Conservation (phyloP, 1,140 invertebrate genomes). For the Drosophila varians region DNA sequence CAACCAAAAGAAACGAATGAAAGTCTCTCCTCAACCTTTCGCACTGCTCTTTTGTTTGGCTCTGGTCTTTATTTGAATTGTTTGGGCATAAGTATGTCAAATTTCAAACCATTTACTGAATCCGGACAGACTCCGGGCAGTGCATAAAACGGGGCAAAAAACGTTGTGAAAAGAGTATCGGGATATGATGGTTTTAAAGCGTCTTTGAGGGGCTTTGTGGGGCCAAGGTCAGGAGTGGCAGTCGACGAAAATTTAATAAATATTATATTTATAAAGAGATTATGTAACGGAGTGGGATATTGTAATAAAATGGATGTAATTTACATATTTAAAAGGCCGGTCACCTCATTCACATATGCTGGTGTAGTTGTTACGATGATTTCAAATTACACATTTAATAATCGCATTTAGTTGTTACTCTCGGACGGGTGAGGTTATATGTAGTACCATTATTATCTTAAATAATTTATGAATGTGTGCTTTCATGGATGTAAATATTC, state of each 20-base stretch:
- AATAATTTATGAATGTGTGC: no score
- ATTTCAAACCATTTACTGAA: slow-evolving; percentile 50
- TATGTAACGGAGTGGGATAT: slow-evolving; percentile 14
- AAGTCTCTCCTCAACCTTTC: slow-evolving; percentile 22
- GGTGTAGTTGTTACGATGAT: slow-evolving; percentile 15
- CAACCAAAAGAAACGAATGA: slow-evolving; percentile 26
- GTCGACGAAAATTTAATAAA: slow-evolving; percentile 36
- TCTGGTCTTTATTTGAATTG: slow-evolving; percentile 46
- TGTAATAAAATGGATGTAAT: slow-evolving; percentile 41
- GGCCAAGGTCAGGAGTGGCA: slow-evolving; percentile 28
- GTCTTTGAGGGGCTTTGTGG: slow-evolving; percentile 27
- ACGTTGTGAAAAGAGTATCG: slow-evolving; percentile 11
- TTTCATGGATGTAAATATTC: no score
- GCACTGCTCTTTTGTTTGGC: slow-evolving; percentile 43
- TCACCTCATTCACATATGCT: slow-evolving; percentile 20
- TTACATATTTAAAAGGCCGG: slow-evolving; percentile 41
- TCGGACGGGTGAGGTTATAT: no score
- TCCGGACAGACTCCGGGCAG: slow-evolving; percentile 38
- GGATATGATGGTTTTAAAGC: slow-evolving; percentile 41
- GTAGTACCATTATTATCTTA: no score
- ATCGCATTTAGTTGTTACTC: slow-evolving; percentile 22
- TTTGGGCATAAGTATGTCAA: slow-evolving; percentile 53
- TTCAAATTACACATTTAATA: slow-evolving; percentile 37
- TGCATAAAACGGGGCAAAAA: slow-evolving; percentile 28
- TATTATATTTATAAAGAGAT: slow-evolving; percentile 49